phyloP scores from a whole-genome alignment of 30 jellyfish, hydroid and myxozoan species.

The Euphysa ruthae region DNA sequence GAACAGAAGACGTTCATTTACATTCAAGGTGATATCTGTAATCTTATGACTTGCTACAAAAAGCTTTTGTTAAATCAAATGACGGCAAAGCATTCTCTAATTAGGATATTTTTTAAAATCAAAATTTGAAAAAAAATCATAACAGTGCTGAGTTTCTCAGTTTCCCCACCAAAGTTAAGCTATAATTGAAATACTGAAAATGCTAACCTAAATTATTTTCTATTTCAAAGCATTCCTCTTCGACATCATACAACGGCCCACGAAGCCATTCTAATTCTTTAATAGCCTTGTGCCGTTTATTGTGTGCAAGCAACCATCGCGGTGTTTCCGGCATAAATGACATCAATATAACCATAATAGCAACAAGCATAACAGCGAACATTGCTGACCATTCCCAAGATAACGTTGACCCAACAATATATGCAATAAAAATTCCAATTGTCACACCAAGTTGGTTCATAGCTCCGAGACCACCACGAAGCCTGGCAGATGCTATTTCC shows the following conservation, averaged over 20 bases:
- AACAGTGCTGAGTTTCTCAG: no score
- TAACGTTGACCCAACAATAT: constrained; percentile 42
- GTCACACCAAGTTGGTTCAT: constrained; percentile 79
- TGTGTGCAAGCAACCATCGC: constrained; percentile 85
- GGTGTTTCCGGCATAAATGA: constrained; percentile 94
- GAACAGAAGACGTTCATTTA: no score
- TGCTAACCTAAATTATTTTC: constrained; percentile 89
- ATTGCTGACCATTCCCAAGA: constrained; percentile 81
- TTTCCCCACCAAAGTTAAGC: no score
- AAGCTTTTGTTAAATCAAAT: no score
- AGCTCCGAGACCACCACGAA: constrained; percentile 97
- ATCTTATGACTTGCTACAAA: no score
- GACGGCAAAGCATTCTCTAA: no score
- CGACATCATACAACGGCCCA: constrained; percentile 77
- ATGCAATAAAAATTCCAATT: constrained; percentile 57
- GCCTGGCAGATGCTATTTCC: constrained; percentile 66
- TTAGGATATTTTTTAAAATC: no score
- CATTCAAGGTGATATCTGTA: no score
- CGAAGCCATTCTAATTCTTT: constrained; percentile 61
- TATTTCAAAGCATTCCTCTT: constrained; percentile 90
- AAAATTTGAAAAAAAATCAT: no score
- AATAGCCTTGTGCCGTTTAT: constrained; percentile 59
- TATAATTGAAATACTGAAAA: no score
- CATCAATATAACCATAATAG: constrained; percentile 53
- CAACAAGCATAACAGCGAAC: constrained; percentile 56